Base-by-base conservation (phyloP, 2,113 vertebrate species). In the Cervus canadensis region DNA sequence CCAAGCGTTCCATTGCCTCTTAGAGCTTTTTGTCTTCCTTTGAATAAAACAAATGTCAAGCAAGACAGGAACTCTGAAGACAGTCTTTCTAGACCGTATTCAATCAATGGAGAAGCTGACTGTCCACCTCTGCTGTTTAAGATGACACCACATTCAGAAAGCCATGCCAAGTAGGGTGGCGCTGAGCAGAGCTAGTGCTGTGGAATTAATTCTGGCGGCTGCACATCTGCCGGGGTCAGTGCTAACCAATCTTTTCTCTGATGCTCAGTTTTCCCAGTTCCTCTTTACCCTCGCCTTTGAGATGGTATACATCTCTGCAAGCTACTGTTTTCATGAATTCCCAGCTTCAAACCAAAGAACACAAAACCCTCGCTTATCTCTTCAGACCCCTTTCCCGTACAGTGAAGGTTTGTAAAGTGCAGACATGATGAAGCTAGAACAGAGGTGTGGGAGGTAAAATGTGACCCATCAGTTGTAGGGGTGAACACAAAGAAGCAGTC, bases 11-110 rank as follows among this genome's bases (percentile, higher is more conserved):
- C 25, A 56, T 54, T 30, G 23, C 43, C 36, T 74, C 67, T 92
- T 56, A 88, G 83, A 71, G 60, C 83, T 74, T 94, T 71, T 11
- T 5, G 21, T 93, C 52, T 84, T 76, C 28, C 87, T 96, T 81
- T 90, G 84, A 95, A 92, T 81, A 81, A 96, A 95, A 50, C 87
- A 91, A 30, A 25, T 50, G 23, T 64, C 84, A 81, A 91, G 17
- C 52, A 87, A 95, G 57, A 56, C 3, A 67, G 62, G 30, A 84
- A 28, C 36, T 54, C 16, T 36, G 33, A 82, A 90, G 45, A 8
- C 3, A 17, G 4, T 89, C 33, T 93, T 82, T 64, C 28, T 16
- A 81, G 89, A 91, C 23, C 14, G 26, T 57, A 26, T 56, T 54
- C 54, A 71, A 28, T 71, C 28, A 50, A 1, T 2, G 13, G 30